phyloP scores from a whole-genome alignment of 1,140 invertebrate species.

The Drosophila quadrilineata region DNA sequence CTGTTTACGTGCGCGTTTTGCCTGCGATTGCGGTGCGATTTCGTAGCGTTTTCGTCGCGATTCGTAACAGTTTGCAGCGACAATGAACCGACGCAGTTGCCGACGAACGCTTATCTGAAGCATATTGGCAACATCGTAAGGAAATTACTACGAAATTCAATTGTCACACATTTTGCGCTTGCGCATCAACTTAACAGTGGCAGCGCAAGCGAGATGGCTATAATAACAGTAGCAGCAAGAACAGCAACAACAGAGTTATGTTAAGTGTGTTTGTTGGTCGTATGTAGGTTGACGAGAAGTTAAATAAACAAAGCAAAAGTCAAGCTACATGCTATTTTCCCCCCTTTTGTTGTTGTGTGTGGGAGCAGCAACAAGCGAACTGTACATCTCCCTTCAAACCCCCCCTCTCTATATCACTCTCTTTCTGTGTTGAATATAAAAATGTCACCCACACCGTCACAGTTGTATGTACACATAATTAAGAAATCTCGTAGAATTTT shows the following conservation, averaged over 20 bases:
- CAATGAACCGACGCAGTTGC: conserved; percentile 41
- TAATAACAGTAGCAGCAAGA: background rate
- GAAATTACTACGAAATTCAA: conserved; percentile 67
- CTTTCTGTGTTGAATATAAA: no score
- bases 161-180: conserved; percentile 49
- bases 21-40: background rate
- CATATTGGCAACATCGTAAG: conserved; percentile 56
- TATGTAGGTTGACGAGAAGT: conserved; percentile 66
- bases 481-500: conserved; percentile 57
- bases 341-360: conserved; percentile 56
- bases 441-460: conserved; percentile 45
- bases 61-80: conserved; percentile 20
- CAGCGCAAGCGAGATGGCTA: conserved; percentile 6
- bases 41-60: background rate
- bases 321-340: conserved; percentile 47
- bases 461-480: conserved; percentile 67
- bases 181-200: conserved; percentile 30
- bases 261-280: background rate
- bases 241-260: background rate
- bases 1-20: conserved; percentile 28
- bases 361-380: conserved; percentile 59
- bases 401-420: no score
- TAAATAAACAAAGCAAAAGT: conserved; percentile 78
- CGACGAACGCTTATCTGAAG: conserved; percentile 66
- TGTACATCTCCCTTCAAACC: conserved; percentile 31